Evolutionary conservation across 2,888 invertebrate genomes (phyloP).

Genomic region (Rhingia campestris): DNA sequence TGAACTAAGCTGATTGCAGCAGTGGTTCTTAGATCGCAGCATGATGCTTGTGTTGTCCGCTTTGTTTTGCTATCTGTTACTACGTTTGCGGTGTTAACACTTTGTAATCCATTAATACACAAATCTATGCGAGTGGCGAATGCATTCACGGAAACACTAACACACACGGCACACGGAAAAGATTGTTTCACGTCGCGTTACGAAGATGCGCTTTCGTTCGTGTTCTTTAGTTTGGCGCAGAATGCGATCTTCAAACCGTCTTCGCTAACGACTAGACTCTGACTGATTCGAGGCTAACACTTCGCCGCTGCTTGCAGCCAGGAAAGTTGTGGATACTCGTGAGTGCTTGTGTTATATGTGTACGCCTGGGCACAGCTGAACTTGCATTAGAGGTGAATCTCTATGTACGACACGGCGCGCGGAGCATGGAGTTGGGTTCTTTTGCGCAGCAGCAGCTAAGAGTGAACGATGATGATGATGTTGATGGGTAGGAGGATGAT

Average conservation of each 20-base stretch:
- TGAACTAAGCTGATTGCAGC: conserved; percentile 65
- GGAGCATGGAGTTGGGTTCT: conserved; percentile 29
- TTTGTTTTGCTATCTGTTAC: conserved; percentile 57
- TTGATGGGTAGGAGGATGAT: conserved; percentile 59
- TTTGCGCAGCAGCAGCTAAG: conserved; percentile 33
- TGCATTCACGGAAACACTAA: conserved; percentile 20
- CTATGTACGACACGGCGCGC: conserved; percentile 8
- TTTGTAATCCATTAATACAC: conserved; percentile 69
- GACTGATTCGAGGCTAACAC: conserved; percentile 57
- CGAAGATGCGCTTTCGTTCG: conserved; percentile 33
- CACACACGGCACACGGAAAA: conserved; percentile 24
- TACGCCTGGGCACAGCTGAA: conserved; percentile 6
- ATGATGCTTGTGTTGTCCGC: conserved; percentile 50
- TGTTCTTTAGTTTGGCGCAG: conserved; percentile 23
- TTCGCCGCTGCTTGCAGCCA: conserved; percentile 49
- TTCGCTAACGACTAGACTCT: conserved; percentile 70
- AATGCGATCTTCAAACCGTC: conserved; percentile 63
- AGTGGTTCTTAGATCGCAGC: conserved; percentile 51
- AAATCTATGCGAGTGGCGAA: conserved; percentile 19
- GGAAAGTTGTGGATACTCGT: conserved; percentile 2
- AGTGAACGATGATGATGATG: conserved; percentile 34
- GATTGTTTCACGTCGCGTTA: conserved; percentile 44
- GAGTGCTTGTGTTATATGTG: background rate
- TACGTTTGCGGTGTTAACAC: conserved; percentile 67
- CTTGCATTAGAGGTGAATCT: conserved; percentile 25